Base-by-base conservation (phyloP, 1,140 invertebrate species). In the Hylaeus anthracinus region DNA sequence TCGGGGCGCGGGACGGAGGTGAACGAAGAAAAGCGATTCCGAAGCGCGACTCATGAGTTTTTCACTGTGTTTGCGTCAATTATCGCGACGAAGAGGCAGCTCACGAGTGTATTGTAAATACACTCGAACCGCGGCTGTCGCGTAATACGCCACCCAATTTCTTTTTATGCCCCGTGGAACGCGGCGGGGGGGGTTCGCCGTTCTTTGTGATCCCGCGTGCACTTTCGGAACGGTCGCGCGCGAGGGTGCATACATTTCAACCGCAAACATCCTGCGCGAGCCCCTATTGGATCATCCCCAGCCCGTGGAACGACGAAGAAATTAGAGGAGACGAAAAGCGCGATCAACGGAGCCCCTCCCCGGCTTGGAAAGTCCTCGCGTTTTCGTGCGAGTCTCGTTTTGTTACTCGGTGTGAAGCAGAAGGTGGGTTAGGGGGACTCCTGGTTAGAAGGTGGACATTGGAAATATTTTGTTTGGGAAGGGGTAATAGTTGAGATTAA, bases 171-270 rank as follows among this genome's bases (percentile, higher is more conserved):
- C 55, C 51, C 84, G 37, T 85, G 85, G 72, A 60, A 56, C 26
- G 61, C 75, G 61, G 56, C 37, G 45, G 58, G 26, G 26, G 26
- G 26, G 26, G n/a, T n/a, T 26, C 26, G 26, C 26, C 69, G 78
- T 73, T 78, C 77, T 78, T 86, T 73, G 63, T 73, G 70, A 71
- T 64, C 69, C 14, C 53, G 53, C 72, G 26, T 75, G 76, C 77
- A 82, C 72, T 75, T 85, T 60, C 48, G 71, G 61, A 4, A 65
- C 37, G 48, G 37, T 43, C 61, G 51, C 48, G 51, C 48, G 37
- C 72, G 85, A 89, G 90, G 90, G 90, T 91, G 90, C 90, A 91
- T 91, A 91, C 88, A 90, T 90, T 90, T 86, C 79, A 76, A 84
- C 77, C 72, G 86, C 89, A 90, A 89, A 90, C 86, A 89, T 63